A percentile compares a stretch with the other conserved stretches of the same genome.
Evolutionary conservation across 2,113 vertebrate species (phyloP).

Genomic region (Chiloscyllium plagiosum): DNA sequence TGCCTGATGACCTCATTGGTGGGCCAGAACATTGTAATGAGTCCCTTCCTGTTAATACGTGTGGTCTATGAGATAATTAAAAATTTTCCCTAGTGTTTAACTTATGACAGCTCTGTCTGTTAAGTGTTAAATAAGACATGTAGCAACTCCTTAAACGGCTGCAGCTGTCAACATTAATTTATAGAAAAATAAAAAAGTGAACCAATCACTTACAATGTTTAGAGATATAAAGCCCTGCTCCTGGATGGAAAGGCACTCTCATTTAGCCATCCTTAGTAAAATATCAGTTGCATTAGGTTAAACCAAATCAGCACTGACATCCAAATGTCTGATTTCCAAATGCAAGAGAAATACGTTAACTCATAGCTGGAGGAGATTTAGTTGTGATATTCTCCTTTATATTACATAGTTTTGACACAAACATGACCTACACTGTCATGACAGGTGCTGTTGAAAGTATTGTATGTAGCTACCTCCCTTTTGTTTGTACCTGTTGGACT

Average conservation of each 20-base stretch:
- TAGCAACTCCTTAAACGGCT: background rate
- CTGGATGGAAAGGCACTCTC: background rate
- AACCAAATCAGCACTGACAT: too few relatives aligned
- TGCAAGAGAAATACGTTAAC: too few relatives aligned
- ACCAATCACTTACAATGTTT: background rate
- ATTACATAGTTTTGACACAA: background rate
- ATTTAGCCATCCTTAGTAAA: background rate
- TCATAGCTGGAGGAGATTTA: background rate
- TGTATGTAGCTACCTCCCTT: background rate
- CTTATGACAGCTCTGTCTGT: background rate
- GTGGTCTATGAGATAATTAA: background rate
- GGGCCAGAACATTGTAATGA: background rate
- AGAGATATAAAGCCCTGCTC: background rate
- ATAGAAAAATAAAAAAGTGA: background rate
- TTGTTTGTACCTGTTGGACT: background rate
- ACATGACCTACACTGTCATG: background rate
- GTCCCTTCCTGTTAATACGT: background rate
- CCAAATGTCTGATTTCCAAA: too few relatives aligned
- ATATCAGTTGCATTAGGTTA: background rate
- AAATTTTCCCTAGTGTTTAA: background rate
- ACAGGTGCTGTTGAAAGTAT: background rate
- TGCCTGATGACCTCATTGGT: background rate
- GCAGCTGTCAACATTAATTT: background rate
- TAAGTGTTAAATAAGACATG: background rate
- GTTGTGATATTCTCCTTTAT: background rate